Evolutionary conservation across 1,140 invertebrate genomes (phyloP), one percentile per base, ranked within the genome.

Genomic region (Hypsibius dujardini): DNA sequence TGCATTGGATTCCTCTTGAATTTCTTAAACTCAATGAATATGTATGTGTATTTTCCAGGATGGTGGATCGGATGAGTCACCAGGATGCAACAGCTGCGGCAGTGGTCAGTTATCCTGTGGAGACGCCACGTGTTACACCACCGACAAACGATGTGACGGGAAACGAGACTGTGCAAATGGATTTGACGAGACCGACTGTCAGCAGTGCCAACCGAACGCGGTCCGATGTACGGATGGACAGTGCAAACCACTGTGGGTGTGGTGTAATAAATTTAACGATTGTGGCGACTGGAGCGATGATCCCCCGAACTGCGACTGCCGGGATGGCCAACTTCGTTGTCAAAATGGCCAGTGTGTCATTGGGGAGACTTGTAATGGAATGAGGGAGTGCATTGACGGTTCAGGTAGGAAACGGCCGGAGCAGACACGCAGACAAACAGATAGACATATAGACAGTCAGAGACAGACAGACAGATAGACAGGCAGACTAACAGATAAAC

Each of bases 161-260:
- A 67, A 67, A 42, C 12, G 12, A 7, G 62, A 67, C 62, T 67
- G 62, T 67, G 7, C 12, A 42, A 67, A 67, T 45, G 62, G 62
- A 3, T 67, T 42, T 15, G 62, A 67, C 45, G 62, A 67, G 42
- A 12, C 42, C 12, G 62, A 67, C 62, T 67, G 62, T 45, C 62
- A 67, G 42, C 62, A 67, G 42, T 67, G 62, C 42, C 62, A 67
- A 42, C 12, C 62, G 42, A 67, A 67, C 62, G 62, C 62, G 12
- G 62, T 67, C 62, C 62, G 62, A 15, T 67, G 62, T 42, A 42
- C 62, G 12, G 42, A 67, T 67, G 62, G 62, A 12, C 62, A 67
- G 42, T 67, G 62, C 42, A 67, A 67, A 42, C 62, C 62, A 42
- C 62, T 67, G 62, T 67, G 62, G 62, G 62, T 67, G 7, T 67